phyloP scores from a whole-genome alignment of 2,888 invertebrate species.

The Pollenia angustigena region DNA sequence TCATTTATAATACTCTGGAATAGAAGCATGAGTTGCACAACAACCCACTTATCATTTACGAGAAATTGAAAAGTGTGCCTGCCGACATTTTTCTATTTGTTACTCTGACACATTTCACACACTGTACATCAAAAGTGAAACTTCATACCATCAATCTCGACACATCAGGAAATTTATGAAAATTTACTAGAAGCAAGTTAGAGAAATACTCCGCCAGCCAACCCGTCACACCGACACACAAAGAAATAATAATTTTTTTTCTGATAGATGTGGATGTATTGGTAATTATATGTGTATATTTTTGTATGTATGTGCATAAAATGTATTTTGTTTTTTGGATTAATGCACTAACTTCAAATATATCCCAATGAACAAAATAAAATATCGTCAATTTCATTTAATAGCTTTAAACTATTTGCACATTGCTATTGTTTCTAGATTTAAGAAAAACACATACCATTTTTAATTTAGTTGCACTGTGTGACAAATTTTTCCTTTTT shows the following conservation, averaged over 20 bases:
- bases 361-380: background rate
- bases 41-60: background rate
- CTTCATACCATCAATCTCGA: constrained; percentile 68
- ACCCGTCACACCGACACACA: constrained; percentile 55
- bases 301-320: background rate
- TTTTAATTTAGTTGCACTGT: no score
- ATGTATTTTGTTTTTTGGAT: background rate
- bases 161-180: constrained; percentile 65
- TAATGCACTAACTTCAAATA: background rate
- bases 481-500: no score
- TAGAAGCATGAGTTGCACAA: background rate
- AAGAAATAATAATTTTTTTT: constrained; percentile 59
- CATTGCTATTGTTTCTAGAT: no score
- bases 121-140: constrained; percentile 64
- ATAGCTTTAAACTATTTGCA: no score
- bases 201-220: constrained; percentile 29
- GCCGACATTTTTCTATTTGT: constrained; percentile 56
- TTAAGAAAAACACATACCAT: no score
- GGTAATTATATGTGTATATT: background rate
- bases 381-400: no score
- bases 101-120: constrained; percentile 71
- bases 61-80: constrained; percentile 47
- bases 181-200: constrained; percentile 26
- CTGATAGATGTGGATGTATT: constrained; percentile 31
- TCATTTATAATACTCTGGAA: constrained; percentile 36